Evolutionary conservation across 2,797 vertebrate species (phyloP).

Genomic region (Amniataba percoides): DNA sequence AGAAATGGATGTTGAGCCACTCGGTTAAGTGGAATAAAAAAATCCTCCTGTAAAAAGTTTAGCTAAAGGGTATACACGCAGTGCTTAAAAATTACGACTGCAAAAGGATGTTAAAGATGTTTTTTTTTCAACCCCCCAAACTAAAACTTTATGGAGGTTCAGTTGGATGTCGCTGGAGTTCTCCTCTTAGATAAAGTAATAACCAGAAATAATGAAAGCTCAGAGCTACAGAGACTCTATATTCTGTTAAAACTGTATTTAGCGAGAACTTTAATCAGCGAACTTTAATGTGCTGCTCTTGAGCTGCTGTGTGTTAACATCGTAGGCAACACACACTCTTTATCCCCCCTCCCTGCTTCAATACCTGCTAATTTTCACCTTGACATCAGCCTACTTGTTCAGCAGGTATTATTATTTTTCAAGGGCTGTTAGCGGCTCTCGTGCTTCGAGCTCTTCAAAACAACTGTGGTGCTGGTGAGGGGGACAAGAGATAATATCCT

Average conservation of each 20-base stretch:
- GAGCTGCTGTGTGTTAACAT: not conserved
- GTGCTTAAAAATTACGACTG: not conserved
- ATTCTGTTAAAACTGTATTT: not conserved
- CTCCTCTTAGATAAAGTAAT: too few relatives aligned
- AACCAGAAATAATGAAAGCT: too few relatives aligned
- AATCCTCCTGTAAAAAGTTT: slow-evolving; percentile 6
- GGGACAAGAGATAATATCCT: slow-evolving; percentile 6
- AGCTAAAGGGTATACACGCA: not conserved
- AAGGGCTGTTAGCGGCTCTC: slow-evolving; percentile 32
- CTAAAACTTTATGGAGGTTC: not conserved
- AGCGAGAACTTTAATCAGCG: not conserved
- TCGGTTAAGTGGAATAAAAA: not conserved
- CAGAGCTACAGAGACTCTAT: not conserved
- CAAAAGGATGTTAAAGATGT: not conserved
- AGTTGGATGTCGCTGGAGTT: not conserved
- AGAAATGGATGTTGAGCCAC: slow-evolving; percentile 15
- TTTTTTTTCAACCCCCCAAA: not conserved
- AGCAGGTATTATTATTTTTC: slow-evolving; percentile 25
- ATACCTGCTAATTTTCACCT: slow-evolving; percentile 34
- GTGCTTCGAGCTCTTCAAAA: slow-evolving; percentile 29
- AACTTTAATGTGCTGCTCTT: not conserved
- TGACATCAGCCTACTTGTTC: slow-evolving; percentile 35
- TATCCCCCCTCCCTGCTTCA: not conserved
- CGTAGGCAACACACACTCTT: not conserved
- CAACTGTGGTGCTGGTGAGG: not conserved